A percentile compares a stretch with the other conserved stretches of the same genome.
phyloP scores from a whole-genome alignment of 2,888 invertebrate genomes.

The Idaea straminata region DNA sequence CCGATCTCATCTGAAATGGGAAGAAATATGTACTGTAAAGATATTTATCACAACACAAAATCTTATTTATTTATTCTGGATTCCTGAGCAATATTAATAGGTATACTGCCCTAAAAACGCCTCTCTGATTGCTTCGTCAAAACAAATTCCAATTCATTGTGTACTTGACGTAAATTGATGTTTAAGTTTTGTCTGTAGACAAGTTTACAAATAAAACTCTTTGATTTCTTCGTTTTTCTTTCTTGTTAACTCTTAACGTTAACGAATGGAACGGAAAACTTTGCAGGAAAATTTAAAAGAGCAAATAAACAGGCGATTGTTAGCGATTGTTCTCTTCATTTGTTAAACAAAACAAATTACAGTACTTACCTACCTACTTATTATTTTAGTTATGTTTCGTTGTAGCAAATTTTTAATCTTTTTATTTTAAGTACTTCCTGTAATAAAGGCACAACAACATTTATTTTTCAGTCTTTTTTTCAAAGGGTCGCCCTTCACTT shows the following conservation, averaged over 20 bases:
- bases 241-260: slow-evolving; percentile 6
- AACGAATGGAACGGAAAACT: slow-evolving; percentile 4
- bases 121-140: neutral
- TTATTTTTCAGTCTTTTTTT: neutral
- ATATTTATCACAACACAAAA: too few relatives aligned
- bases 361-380: neutral
- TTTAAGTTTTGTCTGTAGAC: slow-evolving; percentile 7
- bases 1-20: too few relatives aligned
- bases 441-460: neutral
- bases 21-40: too few relatives aligned
- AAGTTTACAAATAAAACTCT: slow-evolving; percentile 3
- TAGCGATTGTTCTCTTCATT: slow-evolving; percentile 6
- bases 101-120: neutral
- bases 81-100: neutral
- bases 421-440: neutral
- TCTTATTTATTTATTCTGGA: neutral
- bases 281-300: slow-evolving; percentile 3
- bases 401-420: neutral
- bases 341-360: neutral
- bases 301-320: slow-evolving; percentile 2
- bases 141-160: neutral
- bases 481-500: neutral
- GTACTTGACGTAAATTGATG: neutral
- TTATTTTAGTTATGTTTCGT: neutral
- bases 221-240: slow-evolving; percentile 3